Evolutionary conservation across 1,140 invertebrate genomes (phyloP).

Genomic region (Drosophila pruinosa): DNA sequence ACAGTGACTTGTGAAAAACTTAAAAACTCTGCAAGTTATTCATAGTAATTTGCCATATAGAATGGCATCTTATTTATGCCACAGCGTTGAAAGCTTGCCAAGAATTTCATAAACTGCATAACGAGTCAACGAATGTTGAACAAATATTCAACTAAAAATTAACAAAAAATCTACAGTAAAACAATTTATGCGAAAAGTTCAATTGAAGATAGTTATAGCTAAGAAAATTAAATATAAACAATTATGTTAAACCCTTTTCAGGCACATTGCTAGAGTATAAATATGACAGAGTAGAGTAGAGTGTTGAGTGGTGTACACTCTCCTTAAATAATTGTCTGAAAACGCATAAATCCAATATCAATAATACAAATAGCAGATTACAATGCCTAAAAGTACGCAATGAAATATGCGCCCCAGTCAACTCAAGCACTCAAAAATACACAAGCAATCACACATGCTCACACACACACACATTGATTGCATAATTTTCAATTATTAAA

Average conservation of each 20-base stretch:
- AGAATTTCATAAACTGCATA: conserved; percentile 14
- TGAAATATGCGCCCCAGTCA: conserved; percentile 45
- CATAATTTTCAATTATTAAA: conserved; percentile 76
- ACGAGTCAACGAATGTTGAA: not conserved
- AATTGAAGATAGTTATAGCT: not conserved
- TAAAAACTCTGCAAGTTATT: conserved; percentile 34
- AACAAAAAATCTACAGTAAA: not conserved
- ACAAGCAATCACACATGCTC: conserved; percentile 1
- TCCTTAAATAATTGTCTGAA: conserved; percentile 3
- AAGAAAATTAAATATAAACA: too few relatives aligned
- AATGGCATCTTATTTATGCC: conserved; percentile 23
- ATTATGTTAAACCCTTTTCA: not conserved
- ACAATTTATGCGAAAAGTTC: not conserved
- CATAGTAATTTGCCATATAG: conserved; percentile 31
- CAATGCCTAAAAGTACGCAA: conserved; percentile 47
- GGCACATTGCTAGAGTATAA: not conserved
- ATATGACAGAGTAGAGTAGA: too few relatives aligned
- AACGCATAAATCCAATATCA: conserved; percentile 33
- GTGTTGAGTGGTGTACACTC: too few relatives aligned
- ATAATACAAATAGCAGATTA: conserved; percentile 34
- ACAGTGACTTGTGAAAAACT: conserved; percentile 36
- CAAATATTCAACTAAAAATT: not conserved
- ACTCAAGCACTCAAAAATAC: conserved; percentile 27
- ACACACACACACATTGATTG: conserved; percentile 51
- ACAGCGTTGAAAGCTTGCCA: conserved; percentile 16